Base-by-base conservation (phyloP, 1,140 invertebrate species). In the Helicoverpa zea region DNA sequence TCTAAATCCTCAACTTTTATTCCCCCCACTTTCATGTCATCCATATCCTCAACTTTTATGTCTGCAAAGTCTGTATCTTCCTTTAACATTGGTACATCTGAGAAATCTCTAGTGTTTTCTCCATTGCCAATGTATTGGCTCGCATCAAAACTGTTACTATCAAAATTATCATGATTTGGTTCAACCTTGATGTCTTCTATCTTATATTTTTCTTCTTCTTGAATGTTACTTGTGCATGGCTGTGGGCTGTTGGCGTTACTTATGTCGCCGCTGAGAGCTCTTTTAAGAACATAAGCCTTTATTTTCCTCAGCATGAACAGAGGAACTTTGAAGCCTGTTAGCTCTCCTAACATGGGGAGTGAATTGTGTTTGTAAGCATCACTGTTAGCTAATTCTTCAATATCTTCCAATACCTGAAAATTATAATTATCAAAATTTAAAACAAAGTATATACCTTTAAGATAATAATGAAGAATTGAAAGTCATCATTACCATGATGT, bases 271-370 rank as follows among this genome's bases (percentile, higher is more conserved):
- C 89, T 92, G 5, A 93, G 73, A 2, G 86, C 83, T 80, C 89
- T 86, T 81, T 91, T 94, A 64, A 95, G 90, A 70, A 96, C 94
- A 87, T 96, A 96, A 1, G 94, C 89, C 80, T 96, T 96, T 72
- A 98, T 97, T 94, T 98, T 98, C 79, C 96, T 95, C 11, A 97
- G 85, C 96, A 98, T 97, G 91, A 96, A 97, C 9, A 96, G 95
- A 23, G 97, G 97, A 2, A 97, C 96, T 89, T 96, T 96, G 90
- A 98, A 98, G 2, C 97, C 97, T 66, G 96, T 96, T 76, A 98
- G 92, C 87, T 97, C 97, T 83, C 96, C 95, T 43, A 97, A 92
- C 87, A 97, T 94, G 49, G 97, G 95, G 81, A 96, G 91, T 11
- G 97, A 96, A 87, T 94, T 97, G 86, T 97, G 96, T 87, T 96